These are phyloP conservation scores for Sprattus sprattus DNA, from an alignment of 2,113 vertebrate genomes.

Conservation along the genomic window DNA sequence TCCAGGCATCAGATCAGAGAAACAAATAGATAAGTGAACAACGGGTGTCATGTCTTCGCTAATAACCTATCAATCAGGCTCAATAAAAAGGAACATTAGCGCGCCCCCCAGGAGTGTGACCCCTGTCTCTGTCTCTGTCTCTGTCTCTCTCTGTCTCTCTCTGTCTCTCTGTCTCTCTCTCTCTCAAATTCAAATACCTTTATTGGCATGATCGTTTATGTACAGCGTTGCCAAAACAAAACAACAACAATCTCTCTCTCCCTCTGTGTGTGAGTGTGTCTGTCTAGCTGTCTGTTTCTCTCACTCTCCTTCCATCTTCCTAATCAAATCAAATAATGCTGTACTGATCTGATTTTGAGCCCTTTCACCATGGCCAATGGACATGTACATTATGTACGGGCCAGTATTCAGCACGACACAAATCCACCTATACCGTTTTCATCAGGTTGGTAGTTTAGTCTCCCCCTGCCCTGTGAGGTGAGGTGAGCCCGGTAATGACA, in stretches of 20 bases:
- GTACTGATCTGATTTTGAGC: too few relatives aligned
- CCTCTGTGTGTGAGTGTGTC: background rate
- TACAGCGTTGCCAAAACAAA: too few relatives aligned
- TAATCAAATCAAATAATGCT: background rate
- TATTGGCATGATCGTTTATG: too few relatives aligned
- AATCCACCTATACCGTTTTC: background rate
- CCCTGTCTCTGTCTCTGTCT: too few relatives aligned
- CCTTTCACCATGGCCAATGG: background rate
- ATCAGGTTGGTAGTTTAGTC: background rate
- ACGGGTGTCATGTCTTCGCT: background rate
- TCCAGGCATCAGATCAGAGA: background rate
- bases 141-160: too few relatives aligned
- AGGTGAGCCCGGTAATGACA: background rate
- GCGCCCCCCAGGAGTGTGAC: too few relatives aligned
- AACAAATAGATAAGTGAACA: background rate
- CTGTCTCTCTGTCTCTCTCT: background rate
- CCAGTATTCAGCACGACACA: constrained; percentile 22
- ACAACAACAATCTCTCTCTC: too few relatives aligned
- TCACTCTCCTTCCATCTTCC: background rate
- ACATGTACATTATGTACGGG: constrained; percentile 8
- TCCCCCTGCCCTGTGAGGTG: background rate
- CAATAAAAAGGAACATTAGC: too few relatives aligned
- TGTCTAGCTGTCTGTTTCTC: background rate
- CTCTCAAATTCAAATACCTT: background rate
- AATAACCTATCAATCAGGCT: background rate